Conservation (phyloP, 1,140 invertebrate species). For the Sminthurides bifidus region DNA sequence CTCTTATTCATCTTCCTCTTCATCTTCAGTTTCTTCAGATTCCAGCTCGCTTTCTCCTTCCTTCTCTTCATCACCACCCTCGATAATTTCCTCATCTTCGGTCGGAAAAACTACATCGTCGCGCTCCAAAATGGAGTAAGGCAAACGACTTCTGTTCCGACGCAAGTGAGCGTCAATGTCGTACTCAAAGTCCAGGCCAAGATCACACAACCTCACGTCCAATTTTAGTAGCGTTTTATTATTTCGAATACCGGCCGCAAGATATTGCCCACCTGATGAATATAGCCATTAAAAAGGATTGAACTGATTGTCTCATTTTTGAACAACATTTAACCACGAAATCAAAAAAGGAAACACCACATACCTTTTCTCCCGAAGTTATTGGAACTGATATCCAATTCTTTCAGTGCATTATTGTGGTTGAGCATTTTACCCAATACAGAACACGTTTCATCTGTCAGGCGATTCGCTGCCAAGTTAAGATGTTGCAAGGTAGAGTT, state of each 20-base stretch:
- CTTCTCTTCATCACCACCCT: neutral
- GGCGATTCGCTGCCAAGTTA: slow-evolving; percentile 11
- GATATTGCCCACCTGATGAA: slow-evolving; percentile 11
- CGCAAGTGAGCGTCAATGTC: slow-evolving; percentile 8
- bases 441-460: neutral
- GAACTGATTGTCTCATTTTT: neutral
- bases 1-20: slow-evolving; percentile 10
- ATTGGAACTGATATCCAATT: slow-evolving; percentile 23
- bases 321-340: neutral
- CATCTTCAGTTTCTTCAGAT: neutral
- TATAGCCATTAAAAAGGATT: neutral
- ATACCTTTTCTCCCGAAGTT: slow-evolving; percentile 9
- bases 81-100: neutral
- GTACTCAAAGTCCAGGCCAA: slow-evolving; percentile 7
- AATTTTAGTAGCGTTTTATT: slow-evolving; percentile 12
- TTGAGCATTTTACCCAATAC: slow-evolving; percentile 21
- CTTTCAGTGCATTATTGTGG: slow-evolving; percentile 9
- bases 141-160: slow-evolving; percentile 5
- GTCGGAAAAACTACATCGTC: slow-evolving; percentile 13
- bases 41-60: neutral
- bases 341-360: neutral
- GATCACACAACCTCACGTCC: neutral
- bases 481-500: slow-evolving; percentile 9
- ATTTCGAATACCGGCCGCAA: slow-evolving; percentile 5
- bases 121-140: slow-evolving; percentile 1